A percentile compares a stretch with the other conserved stretches of the same genome.
Conservation (phyloP, 2,113 vertebrate species). For the Chloropsis cyanopogon region DNA sequence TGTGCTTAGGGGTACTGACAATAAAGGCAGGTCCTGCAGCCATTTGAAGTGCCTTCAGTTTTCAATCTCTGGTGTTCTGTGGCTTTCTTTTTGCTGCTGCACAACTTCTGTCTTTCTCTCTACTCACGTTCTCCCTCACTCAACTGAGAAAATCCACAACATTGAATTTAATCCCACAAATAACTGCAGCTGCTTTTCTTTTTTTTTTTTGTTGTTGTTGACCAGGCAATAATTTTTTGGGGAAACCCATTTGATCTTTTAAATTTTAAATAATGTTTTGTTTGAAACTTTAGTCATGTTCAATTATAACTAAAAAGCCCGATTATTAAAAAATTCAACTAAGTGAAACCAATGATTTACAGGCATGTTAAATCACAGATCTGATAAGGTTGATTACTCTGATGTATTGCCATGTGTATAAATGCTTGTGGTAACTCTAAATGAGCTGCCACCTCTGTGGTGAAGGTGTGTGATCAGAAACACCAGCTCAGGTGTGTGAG, state of each 20-base stretch:
- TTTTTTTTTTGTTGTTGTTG: not conserved
- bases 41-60: not conserved
- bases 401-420: not conserved
- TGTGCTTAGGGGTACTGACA: not conserved
- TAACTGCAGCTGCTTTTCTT: not conserved
- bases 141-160: not conserved
- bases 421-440: not conserved
- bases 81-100: not conserved
- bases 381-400: not conserved
- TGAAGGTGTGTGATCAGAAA: not conserved
- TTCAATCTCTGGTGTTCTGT: not conserved
- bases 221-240: not conserved
- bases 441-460: not conserved
- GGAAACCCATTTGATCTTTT: not conserved
- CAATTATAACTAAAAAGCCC: not conserved
- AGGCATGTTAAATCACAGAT: not conserved
- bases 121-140: not conserved
- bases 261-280: not conserved
- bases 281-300: not conserved
- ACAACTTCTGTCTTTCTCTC: not conserved
- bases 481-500: not conserved
- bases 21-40: not conserved
- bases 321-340: not conserved
- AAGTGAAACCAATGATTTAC: not conserved
- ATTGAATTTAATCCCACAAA: not conserved